Conservation (phyloP, 2,888 invertebrate species). For the Coremacera marginata region DNA sequence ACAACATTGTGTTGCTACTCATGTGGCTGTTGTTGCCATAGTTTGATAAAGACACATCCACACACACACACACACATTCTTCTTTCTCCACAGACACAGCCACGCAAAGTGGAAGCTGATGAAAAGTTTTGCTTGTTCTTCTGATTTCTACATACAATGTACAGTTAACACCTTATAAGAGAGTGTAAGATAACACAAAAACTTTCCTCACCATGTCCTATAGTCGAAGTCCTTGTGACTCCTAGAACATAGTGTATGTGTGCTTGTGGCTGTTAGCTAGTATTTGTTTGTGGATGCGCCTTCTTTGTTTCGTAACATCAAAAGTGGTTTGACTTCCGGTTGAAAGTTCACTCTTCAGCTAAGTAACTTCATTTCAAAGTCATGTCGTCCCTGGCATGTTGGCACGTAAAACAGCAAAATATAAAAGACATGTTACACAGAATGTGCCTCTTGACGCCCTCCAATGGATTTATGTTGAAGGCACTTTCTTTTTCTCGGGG, state of each 20-base stretch:
- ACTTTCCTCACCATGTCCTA: constrained; percentile 28
- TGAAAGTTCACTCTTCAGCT: not conserved
- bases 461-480: not conserved
- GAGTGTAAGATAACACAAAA: constrained; percentile 34
- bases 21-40: too few relatives aligned
- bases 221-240: not conserved
- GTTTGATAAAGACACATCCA: too few relatives aligned
- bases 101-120: constrained; percentile 25
- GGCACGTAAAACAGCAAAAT: constrained; percentile 9
- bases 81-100: not conserved
- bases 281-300: constrained; percentile 15
- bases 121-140: constrained; percentile 46
- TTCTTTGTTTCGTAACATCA: constrained; percentile 7
- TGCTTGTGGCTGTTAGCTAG: not conserved
- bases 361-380: not conserved
- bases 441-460: not conserved
- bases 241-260: not conserved
- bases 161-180: constrained; percentile 50
- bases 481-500: not conserved
- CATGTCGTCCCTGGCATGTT: not conserved
- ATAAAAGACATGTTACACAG: constrained; percentile 5
- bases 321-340: constrained; percentile 36
- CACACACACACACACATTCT: not conserved
- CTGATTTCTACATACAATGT: constrained; percentile 48
- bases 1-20: too few relatives aligned